phyloP scores from a whole-genome alignment of 2,888 invertebrate species.

The Sarcophaga caerulescens region DNA sequence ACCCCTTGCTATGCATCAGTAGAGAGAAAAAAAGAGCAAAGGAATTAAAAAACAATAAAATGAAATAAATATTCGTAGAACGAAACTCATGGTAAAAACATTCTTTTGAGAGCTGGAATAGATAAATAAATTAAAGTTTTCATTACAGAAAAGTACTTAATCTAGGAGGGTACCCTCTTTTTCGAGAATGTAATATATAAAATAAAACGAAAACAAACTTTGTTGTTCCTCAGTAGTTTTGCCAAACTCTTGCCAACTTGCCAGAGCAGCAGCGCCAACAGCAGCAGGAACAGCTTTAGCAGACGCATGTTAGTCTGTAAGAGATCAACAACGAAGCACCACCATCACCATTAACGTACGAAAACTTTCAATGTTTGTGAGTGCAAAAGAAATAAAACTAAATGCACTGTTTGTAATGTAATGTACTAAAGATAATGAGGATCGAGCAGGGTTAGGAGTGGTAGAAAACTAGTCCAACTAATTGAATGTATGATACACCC shows the following conservation, averaged over 20 bases:
- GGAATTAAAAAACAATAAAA: slow-evolving; percentile 19
- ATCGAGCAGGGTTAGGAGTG: not conserved
- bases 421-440: not conserved
- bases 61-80: slow-evolving; percentile 28
- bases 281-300: not conserved
- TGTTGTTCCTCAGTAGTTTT: too few relatives aligned
- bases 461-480: slow-evolving; percentile 38
- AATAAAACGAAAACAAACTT: not conserved
- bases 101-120: slow-evolving; percentile 38
- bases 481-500: slow-evolving; percentile 57
- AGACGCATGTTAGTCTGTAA: not conserved
- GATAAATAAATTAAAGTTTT: slow-evolving; percentile 62
- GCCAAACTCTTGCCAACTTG: not conserved
- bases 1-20: too few relatives aligned
- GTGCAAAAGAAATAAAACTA: slow-evolving; percentile 20
- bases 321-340: not conserved
- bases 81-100: slow-evolving; percentile 45
- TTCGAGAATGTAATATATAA: not conserved
- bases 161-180: slow-evolving; percentile 22
- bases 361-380: not conserved
- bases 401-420: slow-evolving; percentile 12
- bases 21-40: not conserved
- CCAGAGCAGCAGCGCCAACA: not conserved
- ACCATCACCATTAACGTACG: not conserved
- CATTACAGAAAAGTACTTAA: slow-evolving; percentile 54